Conservation (phyloP, 2,888 invertebrate genomes). For the Nemotelus nigrinus region DNA sequence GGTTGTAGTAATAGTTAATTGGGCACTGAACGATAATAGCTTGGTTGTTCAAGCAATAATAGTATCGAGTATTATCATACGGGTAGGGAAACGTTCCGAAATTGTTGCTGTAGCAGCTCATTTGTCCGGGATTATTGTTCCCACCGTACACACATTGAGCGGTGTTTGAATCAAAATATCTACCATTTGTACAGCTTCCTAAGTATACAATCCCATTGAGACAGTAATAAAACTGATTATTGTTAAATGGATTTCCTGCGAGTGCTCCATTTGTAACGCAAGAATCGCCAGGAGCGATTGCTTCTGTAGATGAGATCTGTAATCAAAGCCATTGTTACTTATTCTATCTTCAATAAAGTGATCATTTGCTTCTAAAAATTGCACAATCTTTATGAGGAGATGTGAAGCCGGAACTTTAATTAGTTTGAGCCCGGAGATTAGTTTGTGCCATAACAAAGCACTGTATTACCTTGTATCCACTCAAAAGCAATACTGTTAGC, state of each 20-base stretch:
- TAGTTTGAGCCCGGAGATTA: too few species aligned
- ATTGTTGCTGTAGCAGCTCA: neutral
- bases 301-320: slow-evolving; percentile 1
- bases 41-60: slow-evolving; percentile 14
- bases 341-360: neutral
- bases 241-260: neutral
- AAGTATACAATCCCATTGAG: neutral
- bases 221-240: slow-evolving; percentile 7
- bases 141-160: neutral
- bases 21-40: neutral
- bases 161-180: neutral
- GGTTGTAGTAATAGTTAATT: neutral
- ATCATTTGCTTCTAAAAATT: neutral
- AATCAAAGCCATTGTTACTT: neutral
- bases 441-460: neutral
- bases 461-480: neutral
- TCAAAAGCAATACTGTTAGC: neutral
- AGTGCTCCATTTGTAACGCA: slow-evolving; percentile 4
- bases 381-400: neutral
- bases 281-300: neutral
- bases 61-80: neutral
- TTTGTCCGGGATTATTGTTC: neutral
- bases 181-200: neutral
- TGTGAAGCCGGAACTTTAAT: too few species aligned
- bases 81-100: neutral